Evolutionary conservation across 2,113 vertebrate genomes (phyloP), one percentile per base, ranked within the genome.

Genomic region (Sula dactylatra): DNA sequence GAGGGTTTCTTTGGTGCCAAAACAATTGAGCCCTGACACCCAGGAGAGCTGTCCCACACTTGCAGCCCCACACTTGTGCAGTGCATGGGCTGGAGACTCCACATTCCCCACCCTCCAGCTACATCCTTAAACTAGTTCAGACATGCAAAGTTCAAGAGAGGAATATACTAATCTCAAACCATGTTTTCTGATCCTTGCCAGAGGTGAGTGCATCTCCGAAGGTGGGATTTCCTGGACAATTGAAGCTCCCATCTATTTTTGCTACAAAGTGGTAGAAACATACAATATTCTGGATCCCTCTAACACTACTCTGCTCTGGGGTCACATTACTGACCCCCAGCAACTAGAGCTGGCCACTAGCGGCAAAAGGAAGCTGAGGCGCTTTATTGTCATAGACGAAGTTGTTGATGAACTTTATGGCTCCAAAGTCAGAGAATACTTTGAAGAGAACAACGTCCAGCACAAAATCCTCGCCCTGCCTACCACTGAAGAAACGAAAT

Each of bases 401-500:
- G 98, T 97, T 0, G 98, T 99, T 3, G 97, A 98, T 38, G 82
- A 98, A 88, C 97, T 98, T 59, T 99, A 99, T 1, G 98, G 98
- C 61, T 49, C 96, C 58, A 89, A 94, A 93, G 96, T 98, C 52
- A 91, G 95, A 21, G 71, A 96, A 11, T 99, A 99, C 96, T 97
- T 99, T 7, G 92, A 98, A 55, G 71, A 97, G 72, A 97, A 98
- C 36, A 95, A 98, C 1, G 98, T 98, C 54, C 71, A 97, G 32
- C 97, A 97, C 96, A 98, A 97, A 94, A 98, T 99, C 81, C 96
- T 99, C 2, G 72, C 98, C 42, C 93, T 99, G 70, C 97, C 98
- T 2, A 98, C 98, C 82, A 98, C 98, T 0, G 98, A 99, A 80
- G 98, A 99, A 95, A 99, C 98, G 0, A 99, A 99, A 96, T 98